These are phyloP conservation scores for Incurvaria masculella DNA, from an alignment of 2,888 invertebrate species.

Conservation along the genomic window DNA sequence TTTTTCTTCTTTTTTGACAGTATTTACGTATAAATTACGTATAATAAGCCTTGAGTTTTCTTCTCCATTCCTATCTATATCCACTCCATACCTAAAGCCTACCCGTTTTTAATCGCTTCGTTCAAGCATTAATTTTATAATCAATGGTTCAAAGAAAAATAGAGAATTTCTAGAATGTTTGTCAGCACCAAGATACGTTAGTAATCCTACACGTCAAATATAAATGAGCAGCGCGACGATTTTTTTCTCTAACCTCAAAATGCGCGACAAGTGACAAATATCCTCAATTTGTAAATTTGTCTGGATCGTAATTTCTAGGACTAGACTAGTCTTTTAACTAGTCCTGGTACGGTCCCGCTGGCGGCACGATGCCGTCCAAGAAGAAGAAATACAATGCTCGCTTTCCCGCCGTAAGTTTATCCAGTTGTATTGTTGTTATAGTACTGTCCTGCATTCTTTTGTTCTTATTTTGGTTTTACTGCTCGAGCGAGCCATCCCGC, in stretches of 20 bases:
- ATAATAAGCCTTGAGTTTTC: too few species aligned
- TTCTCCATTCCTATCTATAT: too few species aligned
- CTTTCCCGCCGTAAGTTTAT: constrained; percentile 86
- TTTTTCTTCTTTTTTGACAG: too few species aligned
- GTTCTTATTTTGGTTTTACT: too few species aligned
- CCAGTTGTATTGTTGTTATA: too few species aligned
- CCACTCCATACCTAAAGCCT: too few species aligned
- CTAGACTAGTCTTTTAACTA: constrained; percentile 28
- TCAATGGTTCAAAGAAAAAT: background rate
- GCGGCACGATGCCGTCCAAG: constrained; percentile 81
- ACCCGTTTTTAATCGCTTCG: background rate
- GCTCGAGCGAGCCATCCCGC: too few species aligned
- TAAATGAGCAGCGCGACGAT: background rate
- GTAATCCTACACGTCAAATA: background rate
- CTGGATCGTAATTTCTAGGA: constrained; percentile 37
- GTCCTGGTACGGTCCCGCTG: background rate
- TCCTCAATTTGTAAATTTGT: constrained; percentile 40
- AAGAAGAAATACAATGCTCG: constrained; percentile 97
- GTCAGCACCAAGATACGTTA: too few species aligned
- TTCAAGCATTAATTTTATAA: background rate
- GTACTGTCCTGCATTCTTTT: too few species aligned
- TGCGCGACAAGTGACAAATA: constrained; percentile 51
- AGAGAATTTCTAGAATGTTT: too few species aligned
- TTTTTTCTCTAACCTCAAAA: constrained; percentile 44
- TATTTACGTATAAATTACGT: too few species aligned